Evolutionary conservation across 2,797 vertebrate genomes (phyloP).

Genomic region (Pangasius macronema): DNA sequence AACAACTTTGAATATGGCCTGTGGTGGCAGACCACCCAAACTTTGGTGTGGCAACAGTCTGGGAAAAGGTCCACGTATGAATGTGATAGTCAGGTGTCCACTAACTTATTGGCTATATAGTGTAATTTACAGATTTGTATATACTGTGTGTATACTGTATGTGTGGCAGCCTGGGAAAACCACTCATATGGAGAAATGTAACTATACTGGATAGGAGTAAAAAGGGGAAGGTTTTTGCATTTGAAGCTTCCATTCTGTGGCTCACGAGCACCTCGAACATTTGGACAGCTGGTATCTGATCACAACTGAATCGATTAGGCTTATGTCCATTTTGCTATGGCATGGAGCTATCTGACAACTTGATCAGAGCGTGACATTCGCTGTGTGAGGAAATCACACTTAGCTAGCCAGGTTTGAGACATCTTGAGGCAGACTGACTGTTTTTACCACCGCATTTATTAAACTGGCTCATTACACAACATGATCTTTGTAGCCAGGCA

Average conservation of each 20-base stretch:
- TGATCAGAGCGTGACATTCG: neutral
- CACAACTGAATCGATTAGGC: conserved; percentile 18
- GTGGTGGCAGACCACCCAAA: too few relatives aligned
- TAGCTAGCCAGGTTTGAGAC: neutral
- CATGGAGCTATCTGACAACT: neutral
- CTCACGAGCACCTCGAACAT: neutral
- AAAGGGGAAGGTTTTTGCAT: neutral
- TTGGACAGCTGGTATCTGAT: neutral
- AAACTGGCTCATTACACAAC: neutral
- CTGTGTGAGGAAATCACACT: conserved; percentile 2
- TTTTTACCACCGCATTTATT: conserved; percentile 17
- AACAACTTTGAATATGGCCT: too few relatives aligned
- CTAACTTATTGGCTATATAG: too few relatives aligned
- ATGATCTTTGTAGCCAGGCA: neutral
- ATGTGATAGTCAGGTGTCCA: too few relatives aligned
- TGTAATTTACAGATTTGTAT: too few relatives aligned
- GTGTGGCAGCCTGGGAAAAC: too few relatives aligned
- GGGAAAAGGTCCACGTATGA: too few relatives aligned
- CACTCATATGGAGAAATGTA: too few relatives aligned
- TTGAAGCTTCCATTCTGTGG: neutral
- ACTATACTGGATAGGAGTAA: neutral
- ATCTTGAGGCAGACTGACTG: conserved; percentile 18
- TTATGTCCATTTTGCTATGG: neutral
- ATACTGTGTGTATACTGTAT: too few relatives aligned
- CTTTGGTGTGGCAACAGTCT: too few relatives aligned